Evolutionary conservation across 2,888 invertebrate species (phyloP).

Genomic region (Emmelina monodactyla): DNA sequence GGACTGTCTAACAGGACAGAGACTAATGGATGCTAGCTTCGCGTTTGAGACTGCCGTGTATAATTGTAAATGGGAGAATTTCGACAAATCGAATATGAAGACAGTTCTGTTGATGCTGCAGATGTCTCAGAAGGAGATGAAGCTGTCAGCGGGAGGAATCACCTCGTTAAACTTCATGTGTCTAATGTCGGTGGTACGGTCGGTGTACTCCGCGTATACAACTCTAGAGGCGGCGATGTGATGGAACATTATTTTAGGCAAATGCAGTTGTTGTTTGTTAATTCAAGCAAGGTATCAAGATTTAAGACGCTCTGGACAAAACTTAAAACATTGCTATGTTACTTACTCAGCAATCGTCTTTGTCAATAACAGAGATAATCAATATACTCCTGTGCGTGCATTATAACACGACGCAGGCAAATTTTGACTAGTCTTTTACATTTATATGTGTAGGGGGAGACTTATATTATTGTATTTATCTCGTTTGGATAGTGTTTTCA

Average conservation of each 20-base stretch:
- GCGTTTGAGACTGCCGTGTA: slow-evolving; percentile 24
- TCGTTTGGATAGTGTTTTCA: no score
- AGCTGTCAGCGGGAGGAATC: slow-evolving; percentile 26
- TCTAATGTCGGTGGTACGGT: slow-evolving; percentile 23
- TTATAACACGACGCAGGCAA: no score
- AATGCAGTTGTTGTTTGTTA: no score
- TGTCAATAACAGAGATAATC: no score
- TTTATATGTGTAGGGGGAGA: no score
- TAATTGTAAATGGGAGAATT: slow-evolving; percentile 27
- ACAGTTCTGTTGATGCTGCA: slow-evolving; percentile 25
- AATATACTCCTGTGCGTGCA: no score
- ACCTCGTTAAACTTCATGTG: slow-evolving; percentile 21
- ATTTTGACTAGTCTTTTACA: no score
- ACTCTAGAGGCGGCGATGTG: slow-evolving; percentile 22
- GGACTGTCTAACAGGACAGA: slow-evolving; percentile 28
- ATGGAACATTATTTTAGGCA: slow-evolving; percentile 5
- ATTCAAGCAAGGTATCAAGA: no score
- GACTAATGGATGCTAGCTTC: slow-evolving; percentile 24
- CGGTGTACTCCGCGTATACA: slow-evolving; percentile 27
- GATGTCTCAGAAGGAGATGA: slow-evolving; percentile 25
- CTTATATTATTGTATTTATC: no score
- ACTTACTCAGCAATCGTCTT: no score
- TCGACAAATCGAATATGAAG: slow-evolving; percentile 23
- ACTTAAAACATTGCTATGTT: no score
- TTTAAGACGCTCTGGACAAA: no score